These are phyloP conservation scores for Pygmarrhopalites habei DNA, from an alignment of 1,140 invertebrate genomes.

Conservation along the genomic window DNA sequence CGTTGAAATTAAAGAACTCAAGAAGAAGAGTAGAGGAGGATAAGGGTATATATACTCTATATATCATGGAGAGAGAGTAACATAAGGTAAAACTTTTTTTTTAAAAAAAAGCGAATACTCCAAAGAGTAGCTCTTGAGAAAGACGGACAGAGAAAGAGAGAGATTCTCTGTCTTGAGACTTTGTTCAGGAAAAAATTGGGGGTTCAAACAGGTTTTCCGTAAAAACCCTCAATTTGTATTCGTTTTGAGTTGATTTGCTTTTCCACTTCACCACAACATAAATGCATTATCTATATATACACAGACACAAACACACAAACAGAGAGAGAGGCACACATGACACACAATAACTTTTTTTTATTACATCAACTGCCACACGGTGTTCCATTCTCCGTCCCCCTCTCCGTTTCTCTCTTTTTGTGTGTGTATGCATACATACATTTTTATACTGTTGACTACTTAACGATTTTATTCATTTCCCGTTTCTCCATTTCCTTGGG, in stretches of 20 bases:
- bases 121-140: too few species aligned
- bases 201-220: constrained; percentile 33
- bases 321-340: not conserved
- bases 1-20: not conserved
- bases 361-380: too few species aligned
- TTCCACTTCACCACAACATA: constrained; percentile 8
- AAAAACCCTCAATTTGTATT: constrained; percentile 39
- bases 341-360: constrained; percentile 4
- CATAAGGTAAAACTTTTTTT: too few species aligned
- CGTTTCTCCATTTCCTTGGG: too few species aligned
- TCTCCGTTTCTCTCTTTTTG: too few species aligned
- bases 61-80: too few species aligned
- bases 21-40: not conserved
- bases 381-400: too few species aligned
- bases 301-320: not conserved
- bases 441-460: too few species aligned
- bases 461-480: too few species aligned
- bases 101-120: too few species aligned
- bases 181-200: constrained; percentile 20
- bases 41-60: not conserved
- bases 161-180: not conserved
- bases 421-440: too few species aligned
- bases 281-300: not conserved
- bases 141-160: not conserved
- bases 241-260: constrained; percentile 38